These are phyloP conservation scores for Azemiops feae DNA, from an alignment of 2,113 vertebrate genomes.

Conservation along the genomic window DNA sequence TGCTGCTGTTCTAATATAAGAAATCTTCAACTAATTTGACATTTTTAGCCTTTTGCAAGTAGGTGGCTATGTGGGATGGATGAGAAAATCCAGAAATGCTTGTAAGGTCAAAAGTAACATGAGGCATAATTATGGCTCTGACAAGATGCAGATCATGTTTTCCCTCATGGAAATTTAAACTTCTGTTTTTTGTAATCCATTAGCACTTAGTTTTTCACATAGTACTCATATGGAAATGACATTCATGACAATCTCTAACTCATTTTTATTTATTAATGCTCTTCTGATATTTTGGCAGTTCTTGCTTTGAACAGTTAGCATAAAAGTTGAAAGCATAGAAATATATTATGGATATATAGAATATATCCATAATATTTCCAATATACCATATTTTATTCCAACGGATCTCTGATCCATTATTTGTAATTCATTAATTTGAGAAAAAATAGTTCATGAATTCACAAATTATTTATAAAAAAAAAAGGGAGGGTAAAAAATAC, in stretches of 20 bases:
- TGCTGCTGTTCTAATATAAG: background rate
- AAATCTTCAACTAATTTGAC: background rate
- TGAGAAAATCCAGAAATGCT: conserved; percentile 12
- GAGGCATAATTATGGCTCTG: background rate
- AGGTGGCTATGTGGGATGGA: background rate
- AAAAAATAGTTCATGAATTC: background rate
- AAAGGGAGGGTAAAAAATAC: no score
- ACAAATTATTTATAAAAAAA: background rate
- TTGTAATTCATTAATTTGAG: no score
- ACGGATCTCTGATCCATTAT: background rate
- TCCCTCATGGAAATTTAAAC: background rate
- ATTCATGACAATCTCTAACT: background rate
- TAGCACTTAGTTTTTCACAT: background rate
- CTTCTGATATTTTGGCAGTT: background rate
- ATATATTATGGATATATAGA: no score
- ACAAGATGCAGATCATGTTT: background rate
- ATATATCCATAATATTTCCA: background rate
- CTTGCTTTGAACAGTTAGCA: background rate
- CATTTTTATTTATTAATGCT: background rate
- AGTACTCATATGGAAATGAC: background rate
- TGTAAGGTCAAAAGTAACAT: background rate
- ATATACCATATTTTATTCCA: background rate
- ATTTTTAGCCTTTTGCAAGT: background rate
- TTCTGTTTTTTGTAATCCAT: background rate
- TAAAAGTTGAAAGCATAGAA: background rate